phyloP scores from a whole-genome alignment of 2,797 vertebrate species.

The Periparus ater region DNA sequence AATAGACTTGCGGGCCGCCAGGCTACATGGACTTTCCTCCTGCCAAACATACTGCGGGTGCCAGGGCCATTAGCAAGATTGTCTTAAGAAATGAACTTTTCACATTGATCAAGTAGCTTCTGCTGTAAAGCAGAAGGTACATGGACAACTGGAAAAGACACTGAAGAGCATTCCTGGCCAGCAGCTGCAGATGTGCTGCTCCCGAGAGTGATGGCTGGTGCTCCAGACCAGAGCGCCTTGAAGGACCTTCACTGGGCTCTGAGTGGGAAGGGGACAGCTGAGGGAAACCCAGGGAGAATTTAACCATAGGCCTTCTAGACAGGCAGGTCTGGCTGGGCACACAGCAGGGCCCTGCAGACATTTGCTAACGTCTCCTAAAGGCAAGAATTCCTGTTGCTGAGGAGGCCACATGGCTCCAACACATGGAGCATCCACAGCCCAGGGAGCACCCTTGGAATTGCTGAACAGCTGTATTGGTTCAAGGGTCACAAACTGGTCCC shows the following conservation, averaged over 20 bases:
- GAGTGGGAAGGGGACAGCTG: not conserved
- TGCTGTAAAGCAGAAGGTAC: not conserved
- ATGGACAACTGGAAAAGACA: not conserved
- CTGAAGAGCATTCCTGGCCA: not conserved
- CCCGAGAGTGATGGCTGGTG: not conserved
- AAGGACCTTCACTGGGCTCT: not conserved
- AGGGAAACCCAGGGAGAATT: not conserved
- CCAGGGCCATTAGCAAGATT: constrained; percentile 40
- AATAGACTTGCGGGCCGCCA: constrained; percentile 65
- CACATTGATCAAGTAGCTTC: constrained; percentile 31
- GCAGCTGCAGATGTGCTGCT: not conserved
- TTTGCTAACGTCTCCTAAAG: not conserved
- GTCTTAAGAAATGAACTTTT: constrained; percentile 56
- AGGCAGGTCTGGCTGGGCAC: not conserved
- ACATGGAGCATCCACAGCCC: rapidly evolving
- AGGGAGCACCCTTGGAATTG: not conserved
- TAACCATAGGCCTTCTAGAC: rapidly evolving
- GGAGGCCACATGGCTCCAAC: not conserved
- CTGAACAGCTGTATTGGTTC: not conserved
- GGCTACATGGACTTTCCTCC: constrained; percentile 43
- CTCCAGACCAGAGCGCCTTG: not conserved
- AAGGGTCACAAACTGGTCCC: not conserved
- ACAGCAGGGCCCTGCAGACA: not conserved
- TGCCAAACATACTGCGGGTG: constrained; percentile 43
- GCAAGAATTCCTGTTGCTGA: not conserved